Evolutionary conservation across 2,888 invertebrate genomes (phyloP).

Genomic region (Hanleya hanleyi): DNA sequence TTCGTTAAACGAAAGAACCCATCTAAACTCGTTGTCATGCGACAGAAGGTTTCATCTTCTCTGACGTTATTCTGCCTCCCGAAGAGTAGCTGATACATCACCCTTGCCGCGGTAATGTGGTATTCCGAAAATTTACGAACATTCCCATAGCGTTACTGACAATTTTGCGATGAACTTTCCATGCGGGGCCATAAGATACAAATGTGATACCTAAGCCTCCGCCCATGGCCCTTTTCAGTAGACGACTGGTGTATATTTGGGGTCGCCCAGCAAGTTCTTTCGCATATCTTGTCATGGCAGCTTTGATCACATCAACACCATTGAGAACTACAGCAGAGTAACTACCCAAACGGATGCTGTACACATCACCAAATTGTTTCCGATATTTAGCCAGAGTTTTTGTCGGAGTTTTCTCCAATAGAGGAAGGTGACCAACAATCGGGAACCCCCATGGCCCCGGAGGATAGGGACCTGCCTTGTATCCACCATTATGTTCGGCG

Average conservation of each 20-base stretch:
- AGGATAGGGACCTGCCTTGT: too few species aligned
- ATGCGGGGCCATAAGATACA: conserved; percentile 26
- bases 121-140: conserved; percentile 28
- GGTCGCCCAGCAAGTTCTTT: conserved; percentile 39
- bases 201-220: conserved; percentile 18
- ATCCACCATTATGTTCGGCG: too few species aligned
- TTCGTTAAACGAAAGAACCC: conserved; percentile 28
- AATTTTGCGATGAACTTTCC: conserved; percentile 41
- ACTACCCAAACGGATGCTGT: conserved; percentile 39
- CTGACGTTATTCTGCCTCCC: conserved; percentile 29
- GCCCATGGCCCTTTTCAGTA: conserved; percentile 13
- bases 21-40: not conserved
- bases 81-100: conserved; percentile 40
- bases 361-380: conserved; percentile 41
- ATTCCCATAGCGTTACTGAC: conserved; percentile 32
- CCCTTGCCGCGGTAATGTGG: conserved; percentile 17
- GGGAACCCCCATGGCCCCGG: conserved; percentile 42
- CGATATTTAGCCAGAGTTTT: conserved; percentile 32
- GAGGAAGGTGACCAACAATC: conserved; percentile 43
- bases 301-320: conserved; percentile 32
- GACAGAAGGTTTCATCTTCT: conserved; percentile 22
- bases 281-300: conserved; percentile 17
- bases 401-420: conserved; percentile 33
- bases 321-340: conserved; percentile 40
- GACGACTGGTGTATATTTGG: conserved; percentile 16